Percentiles rank a stretch among this genome's conserved stretches.
Evolutionary conservation across 2,888 invertebrate genomes (phyloP).

Genomic region (Nomada ferruginata): DNA sequence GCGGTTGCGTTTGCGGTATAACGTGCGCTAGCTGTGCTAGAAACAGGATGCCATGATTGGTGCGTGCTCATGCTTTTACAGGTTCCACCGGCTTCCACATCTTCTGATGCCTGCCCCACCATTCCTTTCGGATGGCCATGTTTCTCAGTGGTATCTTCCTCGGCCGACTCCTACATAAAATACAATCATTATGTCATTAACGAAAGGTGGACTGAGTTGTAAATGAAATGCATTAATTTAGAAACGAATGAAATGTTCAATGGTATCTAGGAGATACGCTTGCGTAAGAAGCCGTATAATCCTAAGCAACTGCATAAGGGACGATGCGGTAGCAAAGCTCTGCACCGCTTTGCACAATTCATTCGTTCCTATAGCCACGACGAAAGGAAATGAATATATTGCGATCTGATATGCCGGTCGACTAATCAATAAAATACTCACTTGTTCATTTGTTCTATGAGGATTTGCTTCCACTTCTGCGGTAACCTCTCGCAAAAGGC

Average conservation of each 20-base stretch:
- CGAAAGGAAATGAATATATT: not conserved
- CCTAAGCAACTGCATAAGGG: not conserved
- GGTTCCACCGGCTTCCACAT: constrained; percentile 92
- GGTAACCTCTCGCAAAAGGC: constrained; percentile 91
- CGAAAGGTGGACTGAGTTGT: constrained; percentile 60
- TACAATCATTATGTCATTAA: constrained; percentile 55
- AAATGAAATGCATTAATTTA: constrained; percentile 31
- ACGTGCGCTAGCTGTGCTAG: constrained; percentile 28
- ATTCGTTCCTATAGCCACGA: constrained; percentile 47
- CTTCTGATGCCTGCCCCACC: constrained; percentile 95
- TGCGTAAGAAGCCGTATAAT: not conserved
- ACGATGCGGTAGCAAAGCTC: not conserved
- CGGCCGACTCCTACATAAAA: constrained; percentile 77
- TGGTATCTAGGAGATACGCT: not conserved
- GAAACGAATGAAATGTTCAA: constrained; percentile 55
- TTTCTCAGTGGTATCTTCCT: constrained; percentile 84
- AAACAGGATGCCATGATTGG: constrained; percentile 50
- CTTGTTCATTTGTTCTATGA: constrained; percentile 89
- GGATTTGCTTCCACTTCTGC: constrained; percentile 89
- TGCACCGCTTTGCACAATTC: constrained; percentile 43
- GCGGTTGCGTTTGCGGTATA: constrained; percentile 67
- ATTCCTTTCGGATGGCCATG: constrained; percentile 87
- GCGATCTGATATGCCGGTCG: not conserved
- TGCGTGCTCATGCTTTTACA: constrained; percentile 79
- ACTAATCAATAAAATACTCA: constrained; percentile 82